These are phyloP conservation scores for Discoglossus pictus DNA, from an alignment of 2,797 vertebrate genomes.

Conservation along the genomic window DNA sequence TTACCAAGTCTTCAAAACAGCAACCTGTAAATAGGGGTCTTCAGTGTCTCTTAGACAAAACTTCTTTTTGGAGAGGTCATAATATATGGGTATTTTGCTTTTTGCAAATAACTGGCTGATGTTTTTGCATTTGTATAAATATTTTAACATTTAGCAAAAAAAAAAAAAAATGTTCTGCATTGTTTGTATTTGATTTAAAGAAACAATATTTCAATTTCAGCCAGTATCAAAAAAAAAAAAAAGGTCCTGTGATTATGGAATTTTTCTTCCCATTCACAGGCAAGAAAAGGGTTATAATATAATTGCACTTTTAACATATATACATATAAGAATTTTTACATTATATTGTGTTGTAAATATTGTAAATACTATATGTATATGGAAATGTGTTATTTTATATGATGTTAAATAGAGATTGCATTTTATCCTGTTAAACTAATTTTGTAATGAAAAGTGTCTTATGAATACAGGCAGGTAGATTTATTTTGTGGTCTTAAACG, in stretches of 20 bases:
- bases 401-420: slow-evolving; percentile 63
- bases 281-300: slow-evolving; percentile 62
- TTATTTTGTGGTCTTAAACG: slow-evolving; percentile 64
- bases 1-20: too few relatives aligned
- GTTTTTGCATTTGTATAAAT: too few relatives aligned
- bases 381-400: slow-evolving; percentile 67
- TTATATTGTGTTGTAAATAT: slow-evolving; percentile 58
- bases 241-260: too few relatives aligned
- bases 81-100: too few relatives aligned
- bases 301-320: slow-evolving; percentile 68
- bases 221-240: too few relatives aligned
- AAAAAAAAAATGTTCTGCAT: too few relatives aligned
- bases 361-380: slow-evolving; percentile 58
- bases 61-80: background rate
- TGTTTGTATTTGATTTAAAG: too few relatives aligned
- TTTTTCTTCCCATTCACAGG: background rate
- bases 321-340: slow-evolving; percentile 61
- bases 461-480: slow-evolving; percentile 59
- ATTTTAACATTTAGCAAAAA: too few relatives aligned
- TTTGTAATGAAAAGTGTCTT: slow-evolving; percentile 67
- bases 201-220: too few relatives aligned
- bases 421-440: slow-evolving; percentile 65
- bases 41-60: too few relatives aligned
- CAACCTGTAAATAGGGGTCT: too few relatives aligned
- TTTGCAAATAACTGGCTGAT: too few relatives aligned